Evolutionary conservation across 2,797 vertebrate species (phyloP).

Genomic region (Labroides dimidiatus): DNA sequence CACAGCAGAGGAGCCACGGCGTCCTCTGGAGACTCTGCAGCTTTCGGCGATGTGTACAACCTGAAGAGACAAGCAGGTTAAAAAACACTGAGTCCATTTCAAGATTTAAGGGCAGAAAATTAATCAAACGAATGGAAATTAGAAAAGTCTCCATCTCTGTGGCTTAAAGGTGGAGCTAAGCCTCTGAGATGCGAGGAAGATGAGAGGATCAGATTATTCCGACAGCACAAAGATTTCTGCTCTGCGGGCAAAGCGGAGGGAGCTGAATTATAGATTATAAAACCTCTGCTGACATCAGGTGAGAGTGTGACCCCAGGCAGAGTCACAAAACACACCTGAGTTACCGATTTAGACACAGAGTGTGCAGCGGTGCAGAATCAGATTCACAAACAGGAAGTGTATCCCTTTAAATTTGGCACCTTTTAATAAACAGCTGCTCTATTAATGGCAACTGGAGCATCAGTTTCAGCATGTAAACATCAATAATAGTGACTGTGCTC

Average conservation of each 20-base stretch:
- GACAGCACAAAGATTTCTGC: constrained; percentile 5
- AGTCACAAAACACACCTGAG: constrained; percentile 15
- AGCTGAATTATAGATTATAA: constrained; percentile 73
- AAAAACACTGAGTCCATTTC: too few species aligned
- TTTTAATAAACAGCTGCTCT: too few species aligned
- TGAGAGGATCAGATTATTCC: constrained; percentile 45
- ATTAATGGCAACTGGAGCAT: too few species aligned
- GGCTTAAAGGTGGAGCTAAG: constrained; percentile 24
- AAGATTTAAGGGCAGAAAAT: too few species aligned
- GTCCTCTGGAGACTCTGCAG: constrained; percentile 64
- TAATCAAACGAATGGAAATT: too few species aligned
- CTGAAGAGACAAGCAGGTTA: constrained; percentile 67
- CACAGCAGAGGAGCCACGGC: constrained; percentile 87
- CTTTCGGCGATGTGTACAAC: constrained; percentile 88
- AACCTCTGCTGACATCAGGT: constrained; percentile 43
- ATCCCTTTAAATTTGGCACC: too few species aligned
- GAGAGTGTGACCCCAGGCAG: constrained; percentile 23
- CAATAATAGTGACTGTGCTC: too few species aligned
- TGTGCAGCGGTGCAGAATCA: constrained; percentile 5
- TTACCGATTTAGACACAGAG: constrained; percentile 6
- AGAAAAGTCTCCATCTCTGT: neutral
- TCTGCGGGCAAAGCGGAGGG: constrained; percentile 20
- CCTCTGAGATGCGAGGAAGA: constrained; percentile 11
- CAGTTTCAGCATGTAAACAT: too few species aligned
- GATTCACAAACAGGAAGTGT: neutral